Percentiles rank a stretch among this genome's conserved stretches.
phyloP scores from a whole-genome alignment of 2,888 invertebrate genomes.

The Tinea pellionella region DNA sequence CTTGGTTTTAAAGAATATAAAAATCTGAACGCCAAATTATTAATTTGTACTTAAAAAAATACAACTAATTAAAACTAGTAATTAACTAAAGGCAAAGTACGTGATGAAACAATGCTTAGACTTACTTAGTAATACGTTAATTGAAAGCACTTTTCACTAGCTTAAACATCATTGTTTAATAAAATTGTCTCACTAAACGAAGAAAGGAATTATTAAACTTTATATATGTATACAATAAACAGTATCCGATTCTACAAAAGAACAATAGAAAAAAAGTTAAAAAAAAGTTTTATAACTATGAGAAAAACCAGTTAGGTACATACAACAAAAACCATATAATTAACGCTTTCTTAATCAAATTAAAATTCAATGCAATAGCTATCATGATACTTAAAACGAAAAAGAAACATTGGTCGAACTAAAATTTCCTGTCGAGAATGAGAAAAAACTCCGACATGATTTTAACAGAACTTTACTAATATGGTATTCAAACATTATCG shows the following conservation, averaged over 20 bases:
- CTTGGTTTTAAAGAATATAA: too few relatives aligned
- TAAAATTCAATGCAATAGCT: neutral
- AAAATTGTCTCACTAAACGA: too few relatives aligned
- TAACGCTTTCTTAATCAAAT: constrained; percentile 3
- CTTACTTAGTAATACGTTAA: too few relatives aligned
- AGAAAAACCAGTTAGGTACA: neutral
- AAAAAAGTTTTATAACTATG: neutral
- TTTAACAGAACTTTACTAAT: neutral
- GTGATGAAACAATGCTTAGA: too few relatives aligned
- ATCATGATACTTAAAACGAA: neutral
- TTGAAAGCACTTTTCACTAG: too few relatives aligned
- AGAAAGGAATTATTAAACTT: too few relatives aligned
- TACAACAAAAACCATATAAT: neutral
- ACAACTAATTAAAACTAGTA: too few relatives aligned
- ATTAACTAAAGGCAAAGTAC: too few relatives aligned
- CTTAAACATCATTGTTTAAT: too few relatives aligned
- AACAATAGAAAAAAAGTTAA: neutral
- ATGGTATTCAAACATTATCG: neutral
- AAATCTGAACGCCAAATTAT: too few relatives aligned
- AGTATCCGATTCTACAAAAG: neutral
- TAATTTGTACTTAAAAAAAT: too few relatives aligned
- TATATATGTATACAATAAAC: neutral
- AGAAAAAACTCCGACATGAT: neutral
- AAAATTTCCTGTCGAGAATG: neutral
- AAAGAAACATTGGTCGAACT: neutral